Conservation (phyloP, 1,140 invertebrate genomes). For the Rhagoletis pomonella region DNA sequence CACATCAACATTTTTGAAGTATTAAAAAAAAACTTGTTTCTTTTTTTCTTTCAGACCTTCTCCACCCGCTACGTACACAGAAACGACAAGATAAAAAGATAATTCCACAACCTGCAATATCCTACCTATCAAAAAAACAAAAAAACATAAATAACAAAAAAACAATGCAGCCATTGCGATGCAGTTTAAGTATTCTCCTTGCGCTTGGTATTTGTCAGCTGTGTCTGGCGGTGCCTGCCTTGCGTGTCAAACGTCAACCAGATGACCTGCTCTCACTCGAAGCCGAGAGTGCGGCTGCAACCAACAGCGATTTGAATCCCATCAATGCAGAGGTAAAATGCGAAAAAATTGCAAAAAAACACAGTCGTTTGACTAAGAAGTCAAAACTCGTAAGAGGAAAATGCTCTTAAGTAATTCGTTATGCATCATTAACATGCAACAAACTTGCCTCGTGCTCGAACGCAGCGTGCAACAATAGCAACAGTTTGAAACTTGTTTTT, state of each 20-base stretch:
- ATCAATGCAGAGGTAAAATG: constrained; percentile 71
- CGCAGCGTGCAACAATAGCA: not conserved
- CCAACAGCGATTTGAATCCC: constrained; percentile 67
- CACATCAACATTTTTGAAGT: too few species aligned
- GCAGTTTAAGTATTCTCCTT: constrained; percentile 59
- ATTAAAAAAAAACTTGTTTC: not conserved
- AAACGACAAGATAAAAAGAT: not conserved
- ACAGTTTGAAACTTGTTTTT: not conserved
- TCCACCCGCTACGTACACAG: not conserved
- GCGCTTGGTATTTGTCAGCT: constrained; percentile 55
- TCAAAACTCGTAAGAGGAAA: not conserved
- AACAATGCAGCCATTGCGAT: constrained; percentile 59
- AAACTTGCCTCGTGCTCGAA: constrained; percentile 26
- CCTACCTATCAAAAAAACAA: not conserved
- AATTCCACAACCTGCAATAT: not conserved
- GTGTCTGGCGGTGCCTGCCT: constrained; percentile 57
- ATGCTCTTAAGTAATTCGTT: constrained; percentile 33
- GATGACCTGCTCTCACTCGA: constrained; percentile 56
- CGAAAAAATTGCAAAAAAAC: not conserved
- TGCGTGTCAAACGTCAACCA: constrained; percentile 61
- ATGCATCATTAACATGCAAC: constrained; percentile 31
- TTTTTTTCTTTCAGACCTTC: not conserved
- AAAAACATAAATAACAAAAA: constrained; percentile 56
- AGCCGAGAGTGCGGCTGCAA: constrained; percentile 61
- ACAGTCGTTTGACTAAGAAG: not conserved